Evolutionary conservation across 2,113 vertebrate genomes (phyloP), one percentile per base, ranked within the genome.

Genomic region (Ornithorhynchus anatinus): DNA sequence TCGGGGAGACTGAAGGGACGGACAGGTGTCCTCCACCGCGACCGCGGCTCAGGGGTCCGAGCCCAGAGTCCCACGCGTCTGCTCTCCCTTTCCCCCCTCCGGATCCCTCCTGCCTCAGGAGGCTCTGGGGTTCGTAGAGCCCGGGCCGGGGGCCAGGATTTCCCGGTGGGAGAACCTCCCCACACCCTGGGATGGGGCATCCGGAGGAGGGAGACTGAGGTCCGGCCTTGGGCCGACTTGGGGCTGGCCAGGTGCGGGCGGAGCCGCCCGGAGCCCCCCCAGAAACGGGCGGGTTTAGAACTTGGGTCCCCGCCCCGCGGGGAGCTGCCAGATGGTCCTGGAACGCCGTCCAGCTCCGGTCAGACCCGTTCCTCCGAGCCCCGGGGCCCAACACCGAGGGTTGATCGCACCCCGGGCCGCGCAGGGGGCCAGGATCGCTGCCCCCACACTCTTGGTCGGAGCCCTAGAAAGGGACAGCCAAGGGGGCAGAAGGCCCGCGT

Each of bases 391-490:
- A 8, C 10, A 27, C 40, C 58, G 2, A 0, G 0, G 13, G 17
- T 7, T 10, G 39, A 23, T 16, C 22, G 27, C 23, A 3, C 15
- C 35, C 15, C 8, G 23, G 36, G 27, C 32, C 54, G 2, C 20
- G 0, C 10, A 2, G 0, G 2, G 0, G 2, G 29, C 8, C 52
- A 42, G 64, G n/a, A n/a, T n/a, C n/a, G n/a, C n/a, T n/a, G n/a
- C n/a, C n/a, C n/a, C n/a, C n/a, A n/a, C n/a, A n/a, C n/a, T n/a
- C n/a, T n/a, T n/a, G n/a, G n/a, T n/a, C n/a, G n/a, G n/a, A n/a
- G n/a, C n/a, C n/a, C n/a, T n/a, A n/a, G n/a, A n/a, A n/a, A n/a
- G n/a, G n/a, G n/a, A n/a, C n/a, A n/a, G n/a, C n/a, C n/a, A n/a
- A n/a, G n/a, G n/a, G n/a, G n/a, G n/a, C n/a, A n/a, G n/a, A n/a